Percentiles rank a stretch among this genome's conserved stretches.
Evolutionary conservation across 2,888 invertebrate species (phyloP).

Genomic region (Eupithecia vulgata): DNA sequence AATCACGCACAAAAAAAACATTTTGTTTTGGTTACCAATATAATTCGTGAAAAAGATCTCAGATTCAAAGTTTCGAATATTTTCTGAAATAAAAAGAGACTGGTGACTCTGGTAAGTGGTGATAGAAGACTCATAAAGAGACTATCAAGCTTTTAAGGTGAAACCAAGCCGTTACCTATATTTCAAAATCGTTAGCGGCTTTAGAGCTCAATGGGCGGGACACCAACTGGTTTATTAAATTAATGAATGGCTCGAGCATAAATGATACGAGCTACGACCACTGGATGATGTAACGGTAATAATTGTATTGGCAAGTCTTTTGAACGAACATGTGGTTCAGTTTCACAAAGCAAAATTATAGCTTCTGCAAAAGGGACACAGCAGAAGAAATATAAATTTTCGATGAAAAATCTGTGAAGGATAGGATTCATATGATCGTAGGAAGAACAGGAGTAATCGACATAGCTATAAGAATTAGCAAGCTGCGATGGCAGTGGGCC

Average conservation of each 20-base stretch:
- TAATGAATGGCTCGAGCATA: conserved; percentile 41
- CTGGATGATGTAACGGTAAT: conserved; percentile 46
- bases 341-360: conserved; percentile 14
- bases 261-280: conserved; percentile 27
- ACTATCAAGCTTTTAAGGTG: conserved; percentile 16
- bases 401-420: too few species aligned
- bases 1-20: neutral
- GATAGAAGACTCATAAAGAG: too few species aligned
- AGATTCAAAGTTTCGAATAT: neutral
- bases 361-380: neutral
- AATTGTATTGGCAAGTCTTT: conserved; percentile 36
- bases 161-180: conserved; percentile 39
- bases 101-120: too few species aligned
- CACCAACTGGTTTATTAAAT: conserved; percentile 43
- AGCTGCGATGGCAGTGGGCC: too few species aligned
- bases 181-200: conserved; percentile 43
- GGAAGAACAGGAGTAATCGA: too few species aligned
- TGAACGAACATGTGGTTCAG: conserved; percentile 33
- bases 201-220: conserved; percentile 34
- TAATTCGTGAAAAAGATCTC: neutral
- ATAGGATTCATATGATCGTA: too few species aligned
- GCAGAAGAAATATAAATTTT: neutral
- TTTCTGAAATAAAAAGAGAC: neutral
- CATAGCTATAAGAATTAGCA: too few species aligned
- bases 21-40: neutral